Conservation (phyloP, 2,797 vertebrate genomes). For the Karalla daura region DNA sequence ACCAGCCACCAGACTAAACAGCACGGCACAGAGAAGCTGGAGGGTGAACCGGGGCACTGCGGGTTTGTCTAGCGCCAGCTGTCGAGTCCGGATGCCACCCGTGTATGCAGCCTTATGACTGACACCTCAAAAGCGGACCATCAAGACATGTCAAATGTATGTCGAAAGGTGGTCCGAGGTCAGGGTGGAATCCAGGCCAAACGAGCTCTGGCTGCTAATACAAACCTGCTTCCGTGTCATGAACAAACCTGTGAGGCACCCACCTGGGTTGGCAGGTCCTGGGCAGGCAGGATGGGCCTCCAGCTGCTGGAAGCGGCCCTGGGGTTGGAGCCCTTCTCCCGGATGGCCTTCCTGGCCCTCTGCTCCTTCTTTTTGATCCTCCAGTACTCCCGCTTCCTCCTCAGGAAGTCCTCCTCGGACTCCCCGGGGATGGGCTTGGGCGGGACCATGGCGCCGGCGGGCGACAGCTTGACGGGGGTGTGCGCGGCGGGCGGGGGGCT, state of each 20-base stretch:
- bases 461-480: neutral
- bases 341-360: slow-evolving; percentile 82
- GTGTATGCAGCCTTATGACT: no score
- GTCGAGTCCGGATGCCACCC: no score
- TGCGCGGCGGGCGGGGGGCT: neutral
- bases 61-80: no score
- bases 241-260: neutral
- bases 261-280: slow-evolving; percentile 51
- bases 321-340: slow-evolving; percentile 54
- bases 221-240: no score
- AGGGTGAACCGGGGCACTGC: no score
- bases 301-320: slow-evolving; percentile 45
- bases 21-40: no score
- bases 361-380: slow-evolving; percentile 87
- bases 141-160: no score
- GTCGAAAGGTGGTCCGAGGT: no score
- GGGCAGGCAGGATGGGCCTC: slow-evolving; percentile 45
- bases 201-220: no score
- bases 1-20: no score
- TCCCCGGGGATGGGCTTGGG: slow-evolving; percentile 71
- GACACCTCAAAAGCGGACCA: no score
- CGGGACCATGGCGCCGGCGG: slow-evolving; percentile 53
- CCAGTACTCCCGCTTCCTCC: slow-evolving; percentile 84
- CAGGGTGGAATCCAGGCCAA: no score
- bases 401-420: slow-evolving; percentile 78